These are phyloP conservation scores for Crossaster papposus DNA, from an alignment of 53 echinoderm and acorn worm genomes.

Conservation along the genomic window DNA sequence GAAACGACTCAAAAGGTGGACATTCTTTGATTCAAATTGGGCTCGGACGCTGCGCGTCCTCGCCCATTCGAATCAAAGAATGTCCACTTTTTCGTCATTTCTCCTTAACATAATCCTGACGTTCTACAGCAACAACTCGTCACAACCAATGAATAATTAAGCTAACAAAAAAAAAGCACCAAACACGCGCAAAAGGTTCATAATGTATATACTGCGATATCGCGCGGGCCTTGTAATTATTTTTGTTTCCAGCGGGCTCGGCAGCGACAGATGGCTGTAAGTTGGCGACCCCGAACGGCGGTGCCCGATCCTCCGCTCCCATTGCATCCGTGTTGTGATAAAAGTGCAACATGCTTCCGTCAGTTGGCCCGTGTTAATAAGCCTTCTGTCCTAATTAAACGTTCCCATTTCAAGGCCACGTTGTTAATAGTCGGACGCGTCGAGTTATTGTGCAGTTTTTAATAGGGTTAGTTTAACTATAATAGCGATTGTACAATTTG, in stretches of 20 bases:
- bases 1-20: no score
- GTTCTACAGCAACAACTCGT: background rate
- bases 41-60: no score
- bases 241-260: slow-evolving; percentile 20
- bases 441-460: background rate
- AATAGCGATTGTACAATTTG: background rate
- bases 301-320: slow-evolving; percentile 14
- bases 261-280: slow-evolving; percentile 50
- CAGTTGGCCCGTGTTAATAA: slow-evolving; percentile 5
- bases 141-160: slow-evolving; percentile 16
- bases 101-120: no score
- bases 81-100: no score
- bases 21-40: no score
- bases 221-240: background rate
- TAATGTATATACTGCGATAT: background rate
- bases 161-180: background rate
- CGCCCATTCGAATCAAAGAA: no score
- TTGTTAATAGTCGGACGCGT: background rate
- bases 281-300: slow-evolving; percentile 31
- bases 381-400: slow-evolving; percentile 9
- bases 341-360: slow-evolving; percentile 35
- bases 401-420: background rate
- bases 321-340: slow-evolving; percentile 13
- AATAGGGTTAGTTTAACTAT: background rate
- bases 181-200: background rate